These are phyloP conservation scores for Gymnocheta viridis DNA, from an alignment of 2,888 invertebrate species.

Conservation along the genomic window DNA sequence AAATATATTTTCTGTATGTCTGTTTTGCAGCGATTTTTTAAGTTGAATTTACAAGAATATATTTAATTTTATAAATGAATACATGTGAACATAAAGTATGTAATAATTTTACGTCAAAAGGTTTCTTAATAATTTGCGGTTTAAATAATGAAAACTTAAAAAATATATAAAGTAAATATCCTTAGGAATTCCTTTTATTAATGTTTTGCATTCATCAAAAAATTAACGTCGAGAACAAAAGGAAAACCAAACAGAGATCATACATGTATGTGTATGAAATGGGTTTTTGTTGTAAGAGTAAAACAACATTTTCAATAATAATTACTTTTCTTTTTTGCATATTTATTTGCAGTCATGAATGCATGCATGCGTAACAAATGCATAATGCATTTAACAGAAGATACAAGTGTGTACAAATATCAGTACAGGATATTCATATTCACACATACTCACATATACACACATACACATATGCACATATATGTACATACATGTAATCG, in stretches of 20 bases:
- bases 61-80: too few relatives aligned
- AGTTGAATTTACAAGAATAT: too few relatives aligned
- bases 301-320: conserved; percentile 60
- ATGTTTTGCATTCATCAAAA: conserved; percentile 19
- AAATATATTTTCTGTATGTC: too few relatives aligned
- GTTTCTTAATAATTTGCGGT: not conserved
- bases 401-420: conserved; percentile 3
- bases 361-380: conserved; percentile 54
- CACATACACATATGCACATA: not conserved
- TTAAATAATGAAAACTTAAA: not conserved
- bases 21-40: too few relatives aligned
- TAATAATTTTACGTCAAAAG: not conserved
- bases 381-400: conserved; percentile 44
- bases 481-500: not conserved
- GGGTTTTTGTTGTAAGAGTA: conserved; percentile 6
- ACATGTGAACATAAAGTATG: too few relatives aligned
- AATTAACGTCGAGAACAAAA: conserved; percentile 11
- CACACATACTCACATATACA: not conserved
- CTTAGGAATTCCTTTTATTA: not conserved
- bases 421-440: not conserved
- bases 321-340: conserved; percentile 55
- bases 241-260: not conserved
- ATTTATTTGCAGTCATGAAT: conserved; percentile 57
- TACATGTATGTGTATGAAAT: not conserved
- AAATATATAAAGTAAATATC: not conserved